These are phyloP conservation scores for Meteorus cinctellus DNA, from an alignment of 2,888 invertebrate genomes.

Conservation along the genomic window DNA sequence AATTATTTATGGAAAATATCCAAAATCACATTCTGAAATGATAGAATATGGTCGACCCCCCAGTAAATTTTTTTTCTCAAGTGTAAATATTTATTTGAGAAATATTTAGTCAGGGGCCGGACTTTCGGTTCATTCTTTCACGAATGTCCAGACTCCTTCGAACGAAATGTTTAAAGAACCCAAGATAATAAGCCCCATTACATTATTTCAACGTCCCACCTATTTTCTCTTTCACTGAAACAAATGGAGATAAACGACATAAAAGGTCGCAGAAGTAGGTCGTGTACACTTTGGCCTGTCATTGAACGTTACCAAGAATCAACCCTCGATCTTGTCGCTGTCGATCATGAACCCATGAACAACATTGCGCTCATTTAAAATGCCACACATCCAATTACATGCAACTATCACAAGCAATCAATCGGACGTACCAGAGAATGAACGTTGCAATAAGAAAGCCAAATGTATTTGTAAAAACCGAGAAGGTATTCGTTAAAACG, in stretches of 20 bases:
- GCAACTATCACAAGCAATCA: background rate
- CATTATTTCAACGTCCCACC: too few species aligned
- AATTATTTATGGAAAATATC: too few species aligned
- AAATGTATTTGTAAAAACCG: background rate
- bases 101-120: too few species aligned
- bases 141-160: too few species aligned
- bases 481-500: background rate
- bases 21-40: too few species aligned
- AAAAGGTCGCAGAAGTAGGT: conserved; percentile 16
- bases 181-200: too few species aligned
- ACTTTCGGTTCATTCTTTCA: too few species aligned
- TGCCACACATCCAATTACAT: conserved; percentile 16
- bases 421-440: background rate
- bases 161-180: too few species aligned
- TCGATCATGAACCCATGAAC: background rate
- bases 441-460: background rate
- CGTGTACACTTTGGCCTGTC: background rate
- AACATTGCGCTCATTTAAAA: background rate
- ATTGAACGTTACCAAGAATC: conserved; percentile 17
- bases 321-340: background rate
- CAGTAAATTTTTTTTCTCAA: too few species aligned
- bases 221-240: background rate
- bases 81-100: too few species aligned
- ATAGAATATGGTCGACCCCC: too few species aligned
- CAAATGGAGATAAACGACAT: background rate